A percentile compares a stretch with the other conserved stretches of the same genome.
Conservation (phyloP, 2,113 vertebrate species). For the Ranitomeya variabilis region DNA sequence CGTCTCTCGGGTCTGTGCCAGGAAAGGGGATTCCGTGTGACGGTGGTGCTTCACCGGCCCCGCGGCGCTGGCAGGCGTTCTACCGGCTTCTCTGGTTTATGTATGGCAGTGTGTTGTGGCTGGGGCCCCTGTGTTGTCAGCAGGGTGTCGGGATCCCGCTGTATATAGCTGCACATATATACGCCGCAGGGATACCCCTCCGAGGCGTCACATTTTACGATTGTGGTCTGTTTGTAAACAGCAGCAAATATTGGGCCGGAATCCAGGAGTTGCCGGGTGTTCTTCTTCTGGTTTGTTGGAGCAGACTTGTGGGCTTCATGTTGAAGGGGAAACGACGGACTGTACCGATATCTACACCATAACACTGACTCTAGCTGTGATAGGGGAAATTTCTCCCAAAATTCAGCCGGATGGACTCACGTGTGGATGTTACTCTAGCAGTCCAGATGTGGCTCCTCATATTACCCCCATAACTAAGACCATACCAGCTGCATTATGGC, state of each 20-base stretch:
- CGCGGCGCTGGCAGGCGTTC: background rate
- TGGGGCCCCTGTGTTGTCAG: background rate
- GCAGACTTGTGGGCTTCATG: background rate
- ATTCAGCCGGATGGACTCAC: background rate
- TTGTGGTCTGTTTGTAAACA: constrained; percentile 4
- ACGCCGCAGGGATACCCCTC: background rate
- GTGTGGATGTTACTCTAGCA: background rate
- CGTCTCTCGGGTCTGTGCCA: constrained; percentile 41
- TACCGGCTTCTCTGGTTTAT: background rate
- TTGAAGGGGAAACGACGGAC: background rate
- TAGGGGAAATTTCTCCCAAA: background rate
- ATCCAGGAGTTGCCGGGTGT: background rate
- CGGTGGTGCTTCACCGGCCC: background rate
- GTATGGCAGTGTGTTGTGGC: background rate
- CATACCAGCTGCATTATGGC: background rate
- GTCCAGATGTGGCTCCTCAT: background rate
- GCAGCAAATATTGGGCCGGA: background rate
- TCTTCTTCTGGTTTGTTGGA: background rate
- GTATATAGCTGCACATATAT: background rate
- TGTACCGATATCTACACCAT: background rate
- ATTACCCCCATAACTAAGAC: background rate
- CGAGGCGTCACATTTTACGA: background rate
- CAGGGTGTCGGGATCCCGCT: background rate
- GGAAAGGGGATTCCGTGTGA: constrained; percentile 48
- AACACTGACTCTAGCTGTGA: background rate